Percentiles rank a stretch among this genome's conserved stretches.
These are phyloP conservation scores for Monopterus albus DNA, from an alignment of 2,113 vertebrate species.

Conservation along the genomic window DNA sequence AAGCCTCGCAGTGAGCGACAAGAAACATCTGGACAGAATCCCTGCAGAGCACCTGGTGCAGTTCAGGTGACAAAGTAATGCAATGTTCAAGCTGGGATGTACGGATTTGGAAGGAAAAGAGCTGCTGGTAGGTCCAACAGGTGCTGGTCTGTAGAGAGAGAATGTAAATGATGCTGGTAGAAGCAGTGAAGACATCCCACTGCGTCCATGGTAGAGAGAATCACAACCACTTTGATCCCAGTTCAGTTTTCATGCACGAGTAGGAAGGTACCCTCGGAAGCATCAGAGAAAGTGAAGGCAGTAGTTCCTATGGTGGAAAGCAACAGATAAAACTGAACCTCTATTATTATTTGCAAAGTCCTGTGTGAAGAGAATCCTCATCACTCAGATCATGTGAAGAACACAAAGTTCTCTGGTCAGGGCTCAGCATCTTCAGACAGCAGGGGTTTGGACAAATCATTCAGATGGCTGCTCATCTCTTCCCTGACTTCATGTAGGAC, in stretches of 20 bases:
- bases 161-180: constrained; percentile 67
- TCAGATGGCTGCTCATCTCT: constrained; percentile 78
- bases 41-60: constrained; percentile 64
- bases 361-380: constrained; percentile 10
- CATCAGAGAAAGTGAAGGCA: constrained; percentile 35
- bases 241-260: constrained; percentile 9
- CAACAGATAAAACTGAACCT: constrained; percentile 29
- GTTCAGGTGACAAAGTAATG: constrained; percentile 32
- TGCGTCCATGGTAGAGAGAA: constrained; percentile 26
- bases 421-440: constrained; percentile 2
- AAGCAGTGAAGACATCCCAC: constrained; percentile 20
- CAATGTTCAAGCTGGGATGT: constrained; percentile 7
- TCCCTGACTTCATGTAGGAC: constrained; percentile 96
- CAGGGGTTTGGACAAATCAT: constrained; percentile 11
- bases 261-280: constrained; percentile 46
- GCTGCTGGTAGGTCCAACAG: constrained; percentile 46
- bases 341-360: constrained; percentile 23
- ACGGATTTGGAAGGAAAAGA: constrained; percentile 15
- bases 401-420: constrained; percentile 1
- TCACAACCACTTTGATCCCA: constrained; percentile 8
- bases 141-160: constrained; percentile 51
- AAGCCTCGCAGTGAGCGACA: constrained; percentile 7
- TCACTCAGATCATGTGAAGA: constrained; percentile 3
- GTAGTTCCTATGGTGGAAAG: constrained; percentile 48
- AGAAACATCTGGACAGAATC: constrained; percentile 53